A percentile compares a stretch with the other conserved stretches of the same genome.
These are phyloP conservation scores for Kuschelorhynchus macadamiae DNA, from an alignment of 2,888 invertebrate genomes.

Conservation along the genomic window DNA sequence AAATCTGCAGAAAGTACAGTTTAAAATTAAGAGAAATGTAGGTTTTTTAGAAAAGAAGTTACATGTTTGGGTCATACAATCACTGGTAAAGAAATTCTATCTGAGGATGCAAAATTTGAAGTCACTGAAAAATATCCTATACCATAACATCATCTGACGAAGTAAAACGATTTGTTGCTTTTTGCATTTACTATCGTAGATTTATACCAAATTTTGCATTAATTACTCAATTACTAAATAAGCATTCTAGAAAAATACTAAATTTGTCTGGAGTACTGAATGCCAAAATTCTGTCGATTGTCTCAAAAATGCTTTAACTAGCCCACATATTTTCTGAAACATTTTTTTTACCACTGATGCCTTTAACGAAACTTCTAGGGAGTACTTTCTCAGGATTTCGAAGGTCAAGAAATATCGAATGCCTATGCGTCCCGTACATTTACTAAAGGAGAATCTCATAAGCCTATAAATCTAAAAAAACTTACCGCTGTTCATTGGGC, in stretches of 20 bases:
- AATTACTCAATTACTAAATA: too few relatives aligned
- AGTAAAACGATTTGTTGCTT: constrained; percentile 14
- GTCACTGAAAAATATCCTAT: constrained; percentile 10
- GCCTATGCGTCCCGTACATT: constrained; percentile 38
- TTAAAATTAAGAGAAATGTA: constrained; percentile 45
- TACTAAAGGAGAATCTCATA: constrained; percentile 25
- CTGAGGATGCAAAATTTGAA: constrained; percentile 9
- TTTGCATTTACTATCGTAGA: background rate
- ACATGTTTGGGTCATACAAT: constrained; percentile 38
- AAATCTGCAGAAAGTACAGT: constrained; percentile 17
- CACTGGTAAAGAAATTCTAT: background rate
- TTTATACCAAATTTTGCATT: too few relatives aligned
- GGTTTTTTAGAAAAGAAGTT: constrained; percentile 35
- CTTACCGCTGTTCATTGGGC: background rate
- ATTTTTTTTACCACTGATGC: too few relatives aligned
- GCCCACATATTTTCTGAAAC: constrained; percentile 31
- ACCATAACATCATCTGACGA: constrained; percentile 9
- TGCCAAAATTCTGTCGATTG: constrained; percentile 7
- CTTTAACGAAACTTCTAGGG: too few relatives aligned
- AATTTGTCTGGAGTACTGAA: background rate
- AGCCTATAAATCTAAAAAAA: background rate
- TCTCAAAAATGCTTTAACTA: constrained; percentile 24
- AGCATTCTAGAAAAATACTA: background rate
- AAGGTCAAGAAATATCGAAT: constrained; percentile 25
- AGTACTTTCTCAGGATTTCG: constrained; percentile 29